Evolutionary conservation across 53 echinoderm and acorn worm species (phyloP).

Genomic region (Henricia sp.): DNA sequence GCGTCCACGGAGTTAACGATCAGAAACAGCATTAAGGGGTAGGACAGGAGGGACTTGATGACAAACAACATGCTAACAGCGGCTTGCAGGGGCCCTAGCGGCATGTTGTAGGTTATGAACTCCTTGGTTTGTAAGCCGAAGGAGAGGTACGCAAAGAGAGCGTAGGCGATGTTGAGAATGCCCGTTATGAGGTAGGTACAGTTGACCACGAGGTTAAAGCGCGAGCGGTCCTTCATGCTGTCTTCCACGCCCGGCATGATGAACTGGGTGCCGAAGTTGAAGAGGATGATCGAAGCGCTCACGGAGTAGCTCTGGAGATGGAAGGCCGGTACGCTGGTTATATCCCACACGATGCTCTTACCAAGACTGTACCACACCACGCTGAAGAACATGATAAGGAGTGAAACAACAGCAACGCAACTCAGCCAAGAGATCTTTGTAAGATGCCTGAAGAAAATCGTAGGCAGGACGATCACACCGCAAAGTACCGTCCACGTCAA

Average conservation of each 20-base stretch:
- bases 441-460: conserved; percentile 89
- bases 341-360: conserved; percentile 78
- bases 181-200: conserved; percentile 86
- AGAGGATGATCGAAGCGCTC: conserved; percentile 88
- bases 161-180: conserved; percentile 79
- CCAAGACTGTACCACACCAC: conserved; percentile 92
- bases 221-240: conserved; percentile 76
- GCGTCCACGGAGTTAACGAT: conserved; percentile 88
- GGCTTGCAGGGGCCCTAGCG: conserved; percentile 75
- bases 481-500: conserved; percentile 86
- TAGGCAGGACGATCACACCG: conserved; percentile 75
- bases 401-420: conserved; percentile 80
- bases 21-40: conserved; percentile 94
- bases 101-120: conserved; percentile 98
- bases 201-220: conserved; percentile 87
- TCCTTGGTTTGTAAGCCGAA: conserved; percentile 87
- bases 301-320: conserved; percentile 74
- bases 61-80: conserved; percentile 90
- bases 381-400: conserved; percentile 85
- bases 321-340: conserved; percentile 76
- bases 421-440: conserved; percentile 98
- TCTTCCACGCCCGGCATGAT: conserved; percentile 97
- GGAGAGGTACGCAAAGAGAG: conserved; percentile 91
- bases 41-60: conserved; percentile 91
- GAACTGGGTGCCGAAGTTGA: conserved; percentile 98